Evolutionary conservation across 2,888 invertebrate genomes (phyloP).

Genomic region (Therioaphis trifolii): DNA sequence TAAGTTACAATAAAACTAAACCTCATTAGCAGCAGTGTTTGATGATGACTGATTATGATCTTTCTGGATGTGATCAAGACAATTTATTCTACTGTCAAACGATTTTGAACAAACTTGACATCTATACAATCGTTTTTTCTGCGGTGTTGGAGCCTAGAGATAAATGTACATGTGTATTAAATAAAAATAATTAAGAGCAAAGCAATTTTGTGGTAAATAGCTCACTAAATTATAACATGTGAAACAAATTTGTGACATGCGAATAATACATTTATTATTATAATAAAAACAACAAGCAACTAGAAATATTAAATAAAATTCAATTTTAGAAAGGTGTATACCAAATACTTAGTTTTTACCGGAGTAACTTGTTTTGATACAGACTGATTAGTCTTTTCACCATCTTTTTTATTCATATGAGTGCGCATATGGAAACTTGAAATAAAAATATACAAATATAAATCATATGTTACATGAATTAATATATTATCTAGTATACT

Average conservation of each 20-base stretch:
- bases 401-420: constrained; percentile 62
- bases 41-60: constrained; percentile 56
- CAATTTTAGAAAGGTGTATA: too few species aligned
- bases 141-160: constrained; percentile 5
- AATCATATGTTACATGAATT: too few species aligned
- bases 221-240: too few species aligned
- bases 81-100: constrained; percentile 63
- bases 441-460: too few species aligned
- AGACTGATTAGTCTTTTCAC: constrained; percentile 45
- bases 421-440: constrained; percentile 62
- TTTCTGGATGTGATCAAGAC: constrained; percentile 64
- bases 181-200: too few species aligned
- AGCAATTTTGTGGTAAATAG: too few species aligned
- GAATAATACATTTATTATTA: too few species aligned
- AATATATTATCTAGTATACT: too few species aligned
- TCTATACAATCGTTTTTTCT: constrained; percentile 61
- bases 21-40: constrained; percentile 17
- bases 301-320: too few species aligned
- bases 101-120: constrained; percentile 65
- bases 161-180: too few species aligned
- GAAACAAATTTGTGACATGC: too few species aligned
- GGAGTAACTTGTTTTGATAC: constrained; percentile 15
- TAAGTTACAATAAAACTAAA: not conserved
- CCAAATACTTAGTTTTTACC: not conserved
- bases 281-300: too few species aligned